Base-by-base conservation (phyloP, 1,140 invertebrate species). In the Agrilus planipennis region DNA sequence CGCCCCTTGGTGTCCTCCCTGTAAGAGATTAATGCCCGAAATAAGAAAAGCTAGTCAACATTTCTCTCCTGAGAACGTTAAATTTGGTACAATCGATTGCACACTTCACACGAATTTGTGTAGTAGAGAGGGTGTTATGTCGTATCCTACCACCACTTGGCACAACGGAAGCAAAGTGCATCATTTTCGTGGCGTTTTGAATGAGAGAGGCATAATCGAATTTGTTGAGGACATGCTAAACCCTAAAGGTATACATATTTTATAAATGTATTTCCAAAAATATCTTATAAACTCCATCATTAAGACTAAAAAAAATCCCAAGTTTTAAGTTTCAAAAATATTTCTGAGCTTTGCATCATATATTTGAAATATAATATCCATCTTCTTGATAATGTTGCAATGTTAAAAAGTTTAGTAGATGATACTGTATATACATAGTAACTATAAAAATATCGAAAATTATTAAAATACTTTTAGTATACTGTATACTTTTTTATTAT, bases 1-100 rank as follows among this genome's bases (percentile, higher is more conserved):
- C 64, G 79, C 82, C 3, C 83, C 84, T 49, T 84, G 82, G 79
- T 89, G 84, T 64, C 82, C 82, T n/a, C 83, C 84, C 0, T 89
- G 84, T 55, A 72, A 82, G 61, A 66, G 69, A 41, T 64, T 87
- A 37, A 60, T 87, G 10, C 78, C 79, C 23, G 79, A 84, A 63
- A 66, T 86, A 31, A 64, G 83, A 7, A 80, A 77, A 61, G 75
- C 79, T 3, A 78, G 79, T 27, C 65, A 67, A 41, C 53, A 65
- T 46, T 72, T 75, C 41, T 50, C 60, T 19, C 51, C 63, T 5
- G 60, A 64, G n/a, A 44, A 57, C 12, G 50, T 72, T 25, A 69
- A 75, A 44, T 83, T 87, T 68, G 84, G 81, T 25, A 74, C 70
- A 0, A 61, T 79, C 4, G 76, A 79, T 53, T 79, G 76, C 48